phyloP scores from a whole-genome alignment of 2,888 invertebrate genomes.

The Eupithecia insigniata region DNA sequence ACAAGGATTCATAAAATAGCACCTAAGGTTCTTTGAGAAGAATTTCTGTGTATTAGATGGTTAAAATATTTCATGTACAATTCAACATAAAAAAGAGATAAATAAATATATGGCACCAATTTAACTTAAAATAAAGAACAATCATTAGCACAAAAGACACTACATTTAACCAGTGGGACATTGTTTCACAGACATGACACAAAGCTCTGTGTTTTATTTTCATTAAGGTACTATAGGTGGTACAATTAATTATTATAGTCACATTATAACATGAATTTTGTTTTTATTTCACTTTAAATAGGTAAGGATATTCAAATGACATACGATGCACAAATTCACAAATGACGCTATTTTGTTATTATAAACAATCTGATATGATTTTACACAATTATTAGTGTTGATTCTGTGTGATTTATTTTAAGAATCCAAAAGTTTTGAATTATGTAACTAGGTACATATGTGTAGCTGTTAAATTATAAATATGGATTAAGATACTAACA shows the following conservation, averaged over 20 bases:
- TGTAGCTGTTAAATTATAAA: neutral
- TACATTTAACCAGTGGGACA: constrained; percentile 48
- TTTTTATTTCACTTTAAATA: constrained; percentile 39
- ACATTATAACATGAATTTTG: constrained; percentile 37
- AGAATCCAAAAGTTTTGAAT: neutral
- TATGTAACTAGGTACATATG: neutral
- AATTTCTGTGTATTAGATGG: neutral
- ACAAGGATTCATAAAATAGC: constrained; percentile 12
- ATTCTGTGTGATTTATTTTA: constrained; percentile 10
- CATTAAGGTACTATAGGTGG: constrained; percentile 17
- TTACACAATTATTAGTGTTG: constrained; percentile 40
- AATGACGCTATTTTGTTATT: constrained; percentile 47
- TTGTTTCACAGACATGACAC: constrained; percentile 41
- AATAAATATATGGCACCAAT: constrained; percentile 64
- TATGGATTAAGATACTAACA: constrained; percentile 1
- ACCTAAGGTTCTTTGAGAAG: constrained; percentile 12
- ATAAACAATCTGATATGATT: constrained; percentile 66
- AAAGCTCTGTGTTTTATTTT: constrained; percentile 37
- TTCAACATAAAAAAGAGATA: constrained; percentile 20
- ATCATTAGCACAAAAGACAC: constrained; percentile 33
- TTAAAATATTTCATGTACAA: neutral
- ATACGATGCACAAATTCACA: constrained; percentile 49
- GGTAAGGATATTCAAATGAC: constrained; percentile 44
- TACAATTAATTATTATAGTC: constrained; percentile 33
- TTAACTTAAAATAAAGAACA: constrained; percentile 48